Conservation (phyloP, 2,113 vertebrate genomes). For the Excalfactoria chinensis region DNA sequence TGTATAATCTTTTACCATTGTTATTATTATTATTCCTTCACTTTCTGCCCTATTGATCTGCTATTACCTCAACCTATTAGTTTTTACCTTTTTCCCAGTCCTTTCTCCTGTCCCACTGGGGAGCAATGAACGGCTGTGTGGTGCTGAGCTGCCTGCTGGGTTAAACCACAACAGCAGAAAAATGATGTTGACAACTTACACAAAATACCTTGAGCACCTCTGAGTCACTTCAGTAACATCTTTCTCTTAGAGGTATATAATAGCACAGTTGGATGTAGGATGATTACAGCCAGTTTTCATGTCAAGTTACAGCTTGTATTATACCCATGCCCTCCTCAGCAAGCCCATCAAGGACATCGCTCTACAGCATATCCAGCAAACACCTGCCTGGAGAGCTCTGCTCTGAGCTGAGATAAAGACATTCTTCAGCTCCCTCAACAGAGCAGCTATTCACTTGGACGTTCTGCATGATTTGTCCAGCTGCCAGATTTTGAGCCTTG, state of each 20-base stretch:
- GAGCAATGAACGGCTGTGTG: not conserved
- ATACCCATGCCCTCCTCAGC: not conserved
- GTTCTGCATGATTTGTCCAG: not conserved
- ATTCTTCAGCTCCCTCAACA: not conserved
- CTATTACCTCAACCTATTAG: not conserved
- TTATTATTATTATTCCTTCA: not conserved
- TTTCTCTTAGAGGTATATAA: not conserved
- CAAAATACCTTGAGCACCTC: not conserved
- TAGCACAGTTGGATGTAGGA: not conserved
- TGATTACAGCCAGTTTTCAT: not conserved
- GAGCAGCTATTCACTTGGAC: constrained; percentile 24
- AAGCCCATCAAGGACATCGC: not conserved
- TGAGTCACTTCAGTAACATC: not conserved
- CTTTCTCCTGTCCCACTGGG: not conserved
- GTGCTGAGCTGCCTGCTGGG: not conserved
- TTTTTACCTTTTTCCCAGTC: not conserved
- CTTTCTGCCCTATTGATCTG: not conserved
- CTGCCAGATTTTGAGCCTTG: constrained; percentile 54
- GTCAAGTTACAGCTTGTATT: not conserved
- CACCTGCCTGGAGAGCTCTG: constrained; percentile 10
- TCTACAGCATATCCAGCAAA: not conserved
- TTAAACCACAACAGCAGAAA: not conserved
- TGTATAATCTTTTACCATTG: not conserved
- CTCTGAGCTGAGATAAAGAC: not conserved
- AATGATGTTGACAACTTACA: not conserved